phyloP scores from a whole-genome alignment of 1,140 invertebrate species.

The Brachystomella parvula region DNA sequence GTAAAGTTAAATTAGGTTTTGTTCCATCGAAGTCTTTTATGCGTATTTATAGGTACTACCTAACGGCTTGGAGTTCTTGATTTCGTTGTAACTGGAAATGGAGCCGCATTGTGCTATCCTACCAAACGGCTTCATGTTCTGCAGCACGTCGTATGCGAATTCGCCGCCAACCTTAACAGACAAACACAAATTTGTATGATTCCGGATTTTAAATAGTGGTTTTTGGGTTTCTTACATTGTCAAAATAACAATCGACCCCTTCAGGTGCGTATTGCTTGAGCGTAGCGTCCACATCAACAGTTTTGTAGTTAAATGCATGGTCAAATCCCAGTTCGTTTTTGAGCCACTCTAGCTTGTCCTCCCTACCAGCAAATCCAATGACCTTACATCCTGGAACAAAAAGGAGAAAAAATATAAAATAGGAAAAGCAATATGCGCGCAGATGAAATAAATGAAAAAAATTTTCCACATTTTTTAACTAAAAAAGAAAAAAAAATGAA shows the following conservation, averaged over 20 bases:
- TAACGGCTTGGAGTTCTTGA: not conserved
- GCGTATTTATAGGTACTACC: not conserved
- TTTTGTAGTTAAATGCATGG: slow-evolving; percentile 63
- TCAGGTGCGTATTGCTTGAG: slow-evolving; percentile 56
- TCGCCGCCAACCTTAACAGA: slow-evolving; percentile 55
- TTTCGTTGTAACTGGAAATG: slow-evolving; percentile 44
- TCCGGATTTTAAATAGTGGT: slow-evolving; percentile 1
- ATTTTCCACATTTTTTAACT: not conserved
- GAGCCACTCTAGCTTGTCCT: slow-evolving; percentile 62
- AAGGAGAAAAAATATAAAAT: slow-evolving; percentile 12
- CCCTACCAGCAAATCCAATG: slow-evolving; percentile 61
- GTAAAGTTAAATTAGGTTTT: not conserved
- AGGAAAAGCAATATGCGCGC: not conserved
- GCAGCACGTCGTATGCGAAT: slow-evolving; percentile 52
- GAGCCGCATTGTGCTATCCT: slow-evolving; percentile 53
- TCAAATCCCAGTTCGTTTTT: slow-evolving; percentile 59
- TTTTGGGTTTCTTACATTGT: slow-evolving; percentile 51
- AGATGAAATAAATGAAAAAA: slow-evolving; percentile 28
- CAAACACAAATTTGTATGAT: not conserved
- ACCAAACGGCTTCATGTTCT: slow-evolving; percentile 55
- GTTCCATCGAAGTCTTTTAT: not conserved
- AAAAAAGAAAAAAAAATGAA: not conserved
- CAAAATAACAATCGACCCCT: slow-evolving; percentile 64
- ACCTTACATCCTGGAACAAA: slow-evolving; percentile 53
- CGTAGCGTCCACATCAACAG: slow-evolving; percentile 46